Evolutionary conservation across 2,113 vertebrate genomes (phyloP), one percentile per base, ranked within the genome.

Genomic region (Myrmophylax atrothorax): DNA sequence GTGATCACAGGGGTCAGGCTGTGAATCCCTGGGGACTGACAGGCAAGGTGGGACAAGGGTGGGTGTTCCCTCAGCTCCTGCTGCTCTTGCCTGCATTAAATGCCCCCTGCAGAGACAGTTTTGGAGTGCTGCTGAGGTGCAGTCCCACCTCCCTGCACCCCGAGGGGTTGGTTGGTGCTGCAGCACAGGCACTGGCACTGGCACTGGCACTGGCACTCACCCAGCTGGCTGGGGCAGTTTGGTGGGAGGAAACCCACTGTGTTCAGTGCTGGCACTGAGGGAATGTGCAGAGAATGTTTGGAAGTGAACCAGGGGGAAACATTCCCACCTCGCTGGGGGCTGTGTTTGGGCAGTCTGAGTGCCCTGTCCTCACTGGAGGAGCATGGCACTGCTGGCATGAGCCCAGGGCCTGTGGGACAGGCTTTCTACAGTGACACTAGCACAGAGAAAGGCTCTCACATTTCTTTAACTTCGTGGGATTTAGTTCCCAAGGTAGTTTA

Each of bases 331-430:
- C 72, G 19, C 62, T 64, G 85, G 68, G 77, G 33, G 40, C 26
- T 16, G 26, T 4, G 1, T 10, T 11, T 38, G 0, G 28, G 63
- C 12, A 11, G 29, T 24, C 5, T 28, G 1, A 0, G 7, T 19
- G 8, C 58, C 62, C 46, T 15, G 5, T 44, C 56, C 87, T 28
- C 14, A 10, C 35, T 16, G 80, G 44, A 49, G 42, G 37, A 86
- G 59, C 9, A 1, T 1, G 0, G 25, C 18, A 9, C 46, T 60
- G 58, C 62, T 77, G 59, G 35, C 42, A 29, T 28, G 11, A 60
- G 37, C 40, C 35, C 68, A 9, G 6, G 16, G 72, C 56, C 59
- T 77, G 55, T 24, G 25, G 59, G n/a, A 62, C 28, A 22, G 50
- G 44, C 42, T 80, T 76, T 31, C 37, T 33, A 4, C 38, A 19